Evolutionary conservation across 2,888 invertebrate genomes (phyloP), one percentile per base, ranked within the genome.

Genomic region (Amblyteles armatorius): DNA sequence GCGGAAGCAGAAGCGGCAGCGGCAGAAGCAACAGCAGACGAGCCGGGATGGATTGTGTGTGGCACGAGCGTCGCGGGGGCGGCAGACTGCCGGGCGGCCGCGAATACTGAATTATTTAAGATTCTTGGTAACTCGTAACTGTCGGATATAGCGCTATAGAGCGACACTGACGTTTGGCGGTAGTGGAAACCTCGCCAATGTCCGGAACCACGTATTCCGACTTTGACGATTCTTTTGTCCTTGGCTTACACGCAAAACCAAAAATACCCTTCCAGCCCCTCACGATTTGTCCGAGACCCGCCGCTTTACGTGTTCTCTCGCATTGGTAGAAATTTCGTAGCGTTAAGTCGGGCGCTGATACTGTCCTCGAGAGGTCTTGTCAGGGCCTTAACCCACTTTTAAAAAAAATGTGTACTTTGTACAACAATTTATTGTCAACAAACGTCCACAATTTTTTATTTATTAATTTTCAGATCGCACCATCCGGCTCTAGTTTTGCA

Each of bases 51-150:
- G 40, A 52, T 40, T 63, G 57, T 78, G 63, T 76, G 73, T 50
- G 72, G 77, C 65, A 69, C 29, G 63, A 63, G 78, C 69, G 79
- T 69, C 68, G 79, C 60, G 79, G 86, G 86, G 92, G 91, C 93
- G 93, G 90, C 93, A 93, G 93, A 93, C 93, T 91, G 93, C 88
- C 93, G 91, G 93, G 91, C 93, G 92, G 90, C 92, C 87, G 87
- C 84, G 79, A 86, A 86, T 87, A 87, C 89, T 93, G 88, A 93
- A 93, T 93, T 93, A 93, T 93, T 93, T 91, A 93, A 88, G 84
- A 76, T 83, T 84, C 88, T 55, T 88, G 89, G 91, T 90, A 91
- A 89, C 91, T 89, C 88, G 82, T 85, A 89, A 83, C 44, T 16
- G 87, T 68, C 71, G 40, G 26, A 60, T 60, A 60, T 57, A 71